A percentile compares a stretch with the other conserved stretches of the same genome.
Evolutionary conservation across 2,888 invertebrate genomes (phyloP).

Genomic region (Hololepta plana): DNA sequence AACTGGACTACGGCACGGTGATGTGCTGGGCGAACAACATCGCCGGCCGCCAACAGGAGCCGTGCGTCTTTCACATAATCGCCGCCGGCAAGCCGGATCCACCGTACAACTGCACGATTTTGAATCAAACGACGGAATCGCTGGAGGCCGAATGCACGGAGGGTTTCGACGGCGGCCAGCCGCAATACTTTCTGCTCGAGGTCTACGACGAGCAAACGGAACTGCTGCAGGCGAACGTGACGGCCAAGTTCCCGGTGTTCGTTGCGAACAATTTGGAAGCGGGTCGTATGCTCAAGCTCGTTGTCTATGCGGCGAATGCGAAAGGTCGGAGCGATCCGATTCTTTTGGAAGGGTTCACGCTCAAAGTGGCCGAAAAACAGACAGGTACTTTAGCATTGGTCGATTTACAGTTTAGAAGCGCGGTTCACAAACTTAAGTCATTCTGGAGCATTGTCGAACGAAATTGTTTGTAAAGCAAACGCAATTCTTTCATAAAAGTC

Average conservation of each 20-base stretch:
- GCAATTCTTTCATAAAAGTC: too few relatives aligned
- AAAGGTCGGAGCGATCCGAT: constrained; percentile 65
- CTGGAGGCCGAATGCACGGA: constrained; percentile 53
- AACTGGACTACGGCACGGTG: constrained; percentile 58
- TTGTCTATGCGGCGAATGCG: constrained; percentile 66
- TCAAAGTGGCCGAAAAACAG: constrained; percentile 59
- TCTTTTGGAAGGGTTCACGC: constrained; percentile 49
- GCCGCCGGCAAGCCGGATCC: constrained; percentile 63
- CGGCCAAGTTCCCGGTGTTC: constrained; percentile 54
- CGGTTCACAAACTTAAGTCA: too few relatives aligned
- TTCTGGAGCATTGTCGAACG: too few relatives aligned
- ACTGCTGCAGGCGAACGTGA: constrained; percentile 45
- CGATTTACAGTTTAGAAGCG: too few relatives aligned
- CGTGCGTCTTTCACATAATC: constrained; percentile 57
- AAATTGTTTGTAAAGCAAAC: too few relatives aligned
- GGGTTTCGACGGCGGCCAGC: constrained; percentile 65
- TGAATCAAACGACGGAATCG: constrained; percentile 62
- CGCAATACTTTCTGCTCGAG: constrained; percentile 54
- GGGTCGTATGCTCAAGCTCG: constrained; percentile 57
- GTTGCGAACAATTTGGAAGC: constrained; percentile 61
- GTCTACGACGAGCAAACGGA: constrained; percentile 49
- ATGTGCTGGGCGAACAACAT: constrained; percentile 55
- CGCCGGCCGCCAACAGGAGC: constrained; percentile 47
- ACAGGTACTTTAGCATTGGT: too few relatives aligned
- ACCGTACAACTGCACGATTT: constrained; percentile 56